Percentiles rank a stretch among this genome's conserved stretches.
phyloP scores from a whole-genome alignment of 2,888 invertebrate species.

The Scrobipalpa costella region DNA sequence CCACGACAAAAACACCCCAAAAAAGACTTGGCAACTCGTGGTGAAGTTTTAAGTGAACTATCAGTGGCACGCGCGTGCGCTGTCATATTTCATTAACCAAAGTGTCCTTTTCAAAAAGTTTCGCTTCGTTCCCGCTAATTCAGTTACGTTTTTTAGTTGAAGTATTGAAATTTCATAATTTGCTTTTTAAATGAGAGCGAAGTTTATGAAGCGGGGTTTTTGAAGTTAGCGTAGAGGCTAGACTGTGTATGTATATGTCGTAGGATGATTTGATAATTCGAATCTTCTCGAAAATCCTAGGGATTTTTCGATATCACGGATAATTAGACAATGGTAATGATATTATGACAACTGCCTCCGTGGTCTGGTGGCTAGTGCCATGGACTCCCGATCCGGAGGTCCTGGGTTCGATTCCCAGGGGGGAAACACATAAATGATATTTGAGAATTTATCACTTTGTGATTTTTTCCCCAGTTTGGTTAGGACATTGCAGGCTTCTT shows the following conservation, averaged over 20 bases:
- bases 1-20: constrained; percentile 38
- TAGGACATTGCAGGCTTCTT: too few relatives aligned
- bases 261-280: too few relatives aligned
- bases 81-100: constrained; percentile 33
- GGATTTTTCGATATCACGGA: too few relatives aligned
- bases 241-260: background rate
- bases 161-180: constrained; percentile 10
- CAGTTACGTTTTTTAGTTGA: constrained; percentile 13
- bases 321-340: too few relatives aligned
- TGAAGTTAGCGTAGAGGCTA: background rate
- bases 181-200: background rate
- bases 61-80: constrained; percentile 35
- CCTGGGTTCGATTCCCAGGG: too few relatives aligned
- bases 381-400: too few relatives aligned
- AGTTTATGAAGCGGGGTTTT: constrained; percentile 5
- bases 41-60: constrained; percentile 43
- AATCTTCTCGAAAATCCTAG: too few relatives aligned
- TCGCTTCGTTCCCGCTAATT: constrained; percentile 19
- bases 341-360: too few relatives aligned
- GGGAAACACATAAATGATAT: too few relatives aligned
- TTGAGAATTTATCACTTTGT: too few relatives aligned
- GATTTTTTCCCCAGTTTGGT: too few relatives aligned
- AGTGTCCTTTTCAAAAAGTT: constrained; percentile 25
- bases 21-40: constrained; percentile 28
- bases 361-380: too few relatives aligned